Evolutionary conservation across 2,113 vertebrate species (phyloP), one percentile per base, ranked within the genome.

Genomic region (Patagioenas fasciata): DNA sequence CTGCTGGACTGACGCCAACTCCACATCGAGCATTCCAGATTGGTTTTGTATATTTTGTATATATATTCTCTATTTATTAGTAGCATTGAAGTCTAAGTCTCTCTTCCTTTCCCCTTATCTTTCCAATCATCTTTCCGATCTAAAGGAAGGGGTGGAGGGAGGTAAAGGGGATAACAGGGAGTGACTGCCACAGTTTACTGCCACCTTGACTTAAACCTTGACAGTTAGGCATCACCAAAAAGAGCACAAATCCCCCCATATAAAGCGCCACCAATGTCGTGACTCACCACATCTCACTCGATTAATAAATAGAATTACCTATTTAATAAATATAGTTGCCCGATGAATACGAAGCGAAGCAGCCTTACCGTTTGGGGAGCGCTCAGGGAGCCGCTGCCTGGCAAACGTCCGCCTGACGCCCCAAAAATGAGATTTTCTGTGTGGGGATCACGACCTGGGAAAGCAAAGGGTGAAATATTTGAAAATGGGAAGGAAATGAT

Each of bases 301-400:
- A 44, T 58, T 58, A 80, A 48, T 21, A 24, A 0, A 56, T 14
- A 13, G 44, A 47, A 47, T 47, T 25, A 24, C 50, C 23, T 24
- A 7, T 24, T 51, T 51, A 51, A 51, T 51, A 51, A 23, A 51
- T 24, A 13, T 7, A 70, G 65, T 58, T 65, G 24, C 14, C 28
- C 28, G 32, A 75, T 48, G 60, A 61, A 74, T n/a, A 74, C 13
- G 74, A 93, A 92, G 29, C 4, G 11, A 87, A 93, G 77, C 62
- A 36, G 8, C 28, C 96, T 98, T 97, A 98, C 97, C 79, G 78
- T 96, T 95, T n/a, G 20, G n/a, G 80, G 97, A 94, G 94, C 91
- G 89, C 92, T 93, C 36, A 3, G 34, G 87, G 95, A 95, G 93
- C 95, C 15, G 8, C 66, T 65, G 92, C 73, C 89, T 95, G 94